These are phyloP conservation scores for Oceanodroma leucorhoa DNA, from an alignment of 2,797 vertebrate species.

Conservation along the genomic window DNA sequence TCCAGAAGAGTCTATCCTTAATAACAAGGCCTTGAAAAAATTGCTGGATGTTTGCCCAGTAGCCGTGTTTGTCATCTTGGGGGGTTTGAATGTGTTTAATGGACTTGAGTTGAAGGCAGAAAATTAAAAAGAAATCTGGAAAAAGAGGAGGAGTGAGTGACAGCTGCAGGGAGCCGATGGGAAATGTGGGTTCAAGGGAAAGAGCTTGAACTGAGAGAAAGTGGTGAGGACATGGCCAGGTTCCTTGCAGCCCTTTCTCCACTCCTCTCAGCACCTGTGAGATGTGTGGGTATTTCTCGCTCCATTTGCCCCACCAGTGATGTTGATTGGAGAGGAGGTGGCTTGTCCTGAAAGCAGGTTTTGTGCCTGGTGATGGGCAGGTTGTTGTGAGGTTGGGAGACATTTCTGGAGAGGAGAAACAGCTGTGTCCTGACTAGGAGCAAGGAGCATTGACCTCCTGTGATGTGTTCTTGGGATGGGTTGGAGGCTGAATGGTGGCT, in stretches of 20 bases:
- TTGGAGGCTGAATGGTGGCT: not conserved
- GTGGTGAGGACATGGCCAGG: not conserved
- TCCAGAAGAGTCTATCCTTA: not conserved
- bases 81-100: not conserved
- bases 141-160: not conserved
- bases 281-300: fast-evolving
- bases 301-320: not conserved
- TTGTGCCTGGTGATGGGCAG: not conserved
- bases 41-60: not conserved
- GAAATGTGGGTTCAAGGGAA: not conserved
- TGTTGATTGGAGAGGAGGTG: not conserved
- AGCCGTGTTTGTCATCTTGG: fast-evolving
- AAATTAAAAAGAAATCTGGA: not conserved
- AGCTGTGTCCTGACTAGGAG: not conserved
- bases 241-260: not conserved
- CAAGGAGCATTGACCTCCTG: not conserved
- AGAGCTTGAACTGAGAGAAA: not conserved
- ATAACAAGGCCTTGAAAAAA: not conserved
- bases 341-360: not conserved
- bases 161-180: not conserved
- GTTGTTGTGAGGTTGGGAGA: not conserved
- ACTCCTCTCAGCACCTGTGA: not conserved
- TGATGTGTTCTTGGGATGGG: not conserved
- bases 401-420: not conserved
- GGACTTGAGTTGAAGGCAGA: not conserved